A percentile compares a stretch with the other conserved stretches of the same genome.
phyloP scores from a whole-genome alignment of 2,797 vertebrate species.

The Harpagifer antarcticus region DNA sequence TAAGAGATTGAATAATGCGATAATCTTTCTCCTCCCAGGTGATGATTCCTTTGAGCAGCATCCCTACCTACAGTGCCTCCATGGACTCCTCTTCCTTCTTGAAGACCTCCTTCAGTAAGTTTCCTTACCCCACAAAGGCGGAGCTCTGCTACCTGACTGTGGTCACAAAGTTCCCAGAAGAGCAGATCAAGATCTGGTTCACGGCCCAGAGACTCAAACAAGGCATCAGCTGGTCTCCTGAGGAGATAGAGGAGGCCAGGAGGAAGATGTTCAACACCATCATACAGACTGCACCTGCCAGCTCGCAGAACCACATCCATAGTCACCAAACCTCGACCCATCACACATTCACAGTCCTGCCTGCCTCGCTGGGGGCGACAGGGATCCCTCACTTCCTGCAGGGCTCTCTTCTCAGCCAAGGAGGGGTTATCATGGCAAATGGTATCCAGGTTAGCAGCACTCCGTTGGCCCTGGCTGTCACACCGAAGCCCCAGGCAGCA shows the following conservation, averaged over 20 bases:
- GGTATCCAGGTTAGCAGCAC: constrained; percentile 91
- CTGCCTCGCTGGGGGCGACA: constrained; percentile 89
- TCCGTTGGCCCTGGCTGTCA: constrained; percentile 90
- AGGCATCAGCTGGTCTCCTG: constrained; percentile 98
- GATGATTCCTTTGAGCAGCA: constrained; percentile 99
- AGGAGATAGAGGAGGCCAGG: constrained; percentile 97
- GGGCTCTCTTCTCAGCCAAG: constrained; percentile 92
- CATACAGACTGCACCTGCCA: constrained; percentile 92
- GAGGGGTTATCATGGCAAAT: constrained; percentile 92
- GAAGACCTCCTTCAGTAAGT: constrained; percentile 98
- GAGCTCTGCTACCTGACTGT: constrained; percentile 98
- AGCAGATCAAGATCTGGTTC: constrained; percentile 99
- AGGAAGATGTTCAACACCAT: constrained; percentile 99
- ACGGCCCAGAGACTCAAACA: constrained; percentile 98
- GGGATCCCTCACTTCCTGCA: constrained; percentile 96
- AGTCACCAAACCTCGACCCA: constrained; percentile 81
- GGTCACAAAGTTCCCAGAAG: constrained; percentile 98
- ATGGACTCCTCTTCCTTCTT: constrained; percentile 98
- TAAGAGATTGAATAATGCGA: background rate
- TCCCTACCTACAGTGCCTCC: constrained; percentile 95
- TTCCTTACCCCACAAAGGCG: constrained; percentile 97
- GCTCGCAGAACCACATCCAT: constrained; percentile 82
- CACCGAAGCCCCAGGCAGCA: constrained; percentile 86
- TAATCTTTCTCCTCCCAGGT: constrained; percentile 85
- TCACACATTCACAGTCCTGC: constrained; percentile 94